Percentiles rank a stretch among this genome's conserved stretches.
Evolutionary conservation across 1,140 invertebrate species (phyloP).

Genomic region (Battus philenor): DNA sequence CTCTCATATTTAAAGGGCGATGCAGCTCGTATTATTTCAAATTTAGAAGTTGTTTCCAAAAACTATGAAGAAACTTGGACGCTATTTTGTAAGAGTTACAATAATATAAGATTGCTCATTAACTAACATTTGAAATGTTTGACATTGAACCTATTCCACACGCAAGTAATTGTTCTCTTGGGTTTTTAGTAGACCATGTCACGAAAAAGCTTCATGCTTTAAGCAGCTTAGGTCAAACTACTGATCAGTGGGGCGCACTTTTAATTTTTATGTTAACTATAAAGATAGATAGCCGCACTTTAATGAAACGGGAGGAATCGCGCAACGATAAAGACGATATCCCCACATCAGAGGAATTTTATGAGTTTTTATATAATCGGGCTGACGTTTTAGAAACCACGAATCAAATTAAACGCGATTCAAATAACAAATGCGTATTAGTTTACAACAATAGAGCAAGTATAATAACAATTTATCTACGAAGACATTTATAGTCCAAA

Average conservation of each 20-base stretch:
- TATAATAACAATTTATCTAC: not conserved
- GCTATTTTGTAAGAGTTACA: conserved; percentile 25
- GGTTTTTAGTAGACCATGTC: conserved; percentile 33
- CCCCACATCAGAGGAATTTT: conserved; percentile 23
- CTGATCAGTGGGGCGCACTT: conserved; percentile 30
- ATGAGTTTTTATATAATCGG: conserved; percentile 25
- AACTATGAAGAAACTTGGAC: conserved; percentile 24
- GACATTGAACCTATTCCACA: conserved; percentile 19
- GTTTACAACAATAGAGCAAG: not conserved
- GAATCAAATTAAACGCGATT: not conserved
- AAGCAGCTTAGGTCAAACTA: conserved; percentile 28
- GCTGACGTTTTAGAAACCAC: conserved; percentile 20
- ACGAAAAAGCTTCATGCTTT: conserved; percentile 34
- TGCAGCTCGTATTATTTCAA: conserved; percentile 14
- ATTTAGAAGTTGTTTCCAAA: conserved; percentile 15
- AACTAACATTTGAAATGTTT: conserved; percentile 30
- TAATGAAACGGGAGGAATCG: conserved; percentile 30
- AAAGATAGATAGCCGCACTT: conserved; percentile 31
- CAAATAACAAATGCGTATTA: not conserved
- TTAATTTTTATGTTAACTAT: conserved; percentile 31
- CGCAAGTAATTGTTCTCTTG: conserved; percentile 25
- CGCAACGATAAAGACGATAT: conserved; percentile 18
- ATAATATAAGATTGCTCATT: conserved; percentile 30
- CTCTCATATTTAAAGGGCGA: conserved; percentile 16
- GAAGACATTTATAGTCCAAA: conserved; percentile 8